A percentile compares a stretch with the other conserved stretches of the same genome.
These are phyloP conservation scores for Damaliscus lunatus DNA, from an alignment of 2,113 vertebrate genomes.

Conservation along the genomic window DNA sequence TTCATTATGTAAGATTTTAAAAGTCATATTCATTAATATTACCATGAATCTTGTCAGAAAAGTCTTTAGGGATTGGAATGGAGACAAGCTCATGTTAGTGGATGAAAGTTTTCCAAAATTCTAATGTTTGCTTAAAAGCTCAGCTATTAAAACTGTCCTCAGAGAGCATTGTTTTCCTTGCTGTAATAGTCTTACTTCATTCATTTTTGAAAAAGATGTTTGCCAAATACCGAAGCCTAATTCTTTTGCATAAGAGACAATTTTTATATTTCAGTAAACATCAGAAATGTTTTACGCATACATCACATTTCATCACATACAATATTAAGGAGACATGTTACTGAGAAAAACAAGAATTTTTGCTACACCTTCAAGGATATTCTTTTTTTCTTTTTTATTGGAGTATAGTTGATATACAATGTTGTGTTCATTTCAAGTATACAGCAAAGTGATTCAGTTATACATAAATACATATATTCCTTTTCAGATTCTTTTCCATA, in stretches of 20 bases:
- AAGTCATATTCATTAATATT: background rate
- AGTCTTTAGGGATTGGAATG: background rate
- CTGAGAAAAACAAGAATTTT: background rate
- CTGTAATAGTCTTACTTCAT: background rate
- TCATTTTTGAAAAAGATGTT: background rate
- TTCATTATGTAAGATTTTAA: background rate
- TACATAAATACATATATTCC: background rate
- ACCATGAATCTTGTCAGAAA: background rate
- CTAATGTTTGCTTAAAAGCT: background rate
- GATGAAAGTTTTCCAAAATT: slow-evolving; percentile 30
- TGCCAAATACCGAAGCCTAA: background rate
- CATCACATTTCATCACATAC: background rate
- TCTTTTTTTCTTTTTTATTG: background rate
- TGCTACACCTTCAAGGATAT: background rate
- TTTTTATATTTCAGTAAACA: background rate
- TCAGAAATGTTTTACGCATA: background rate
- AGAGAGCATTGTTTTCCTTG: background rate
- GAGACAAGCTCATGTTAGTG: background rate
- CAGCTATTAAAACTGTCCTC: background rate
- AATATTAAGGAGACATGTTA: background rate
- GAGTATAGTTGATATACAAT: background rate
- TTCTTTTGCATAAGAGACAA: background rate
- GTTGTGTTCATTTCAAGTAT: background rate
- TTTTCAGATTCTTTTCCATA: background rate
- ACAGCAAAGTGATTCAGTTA: background rate